phyloP scores from a whole-genome alignment of 2,797 vertebrate genomes.

The Sarcophilus harrisii region DNA sequence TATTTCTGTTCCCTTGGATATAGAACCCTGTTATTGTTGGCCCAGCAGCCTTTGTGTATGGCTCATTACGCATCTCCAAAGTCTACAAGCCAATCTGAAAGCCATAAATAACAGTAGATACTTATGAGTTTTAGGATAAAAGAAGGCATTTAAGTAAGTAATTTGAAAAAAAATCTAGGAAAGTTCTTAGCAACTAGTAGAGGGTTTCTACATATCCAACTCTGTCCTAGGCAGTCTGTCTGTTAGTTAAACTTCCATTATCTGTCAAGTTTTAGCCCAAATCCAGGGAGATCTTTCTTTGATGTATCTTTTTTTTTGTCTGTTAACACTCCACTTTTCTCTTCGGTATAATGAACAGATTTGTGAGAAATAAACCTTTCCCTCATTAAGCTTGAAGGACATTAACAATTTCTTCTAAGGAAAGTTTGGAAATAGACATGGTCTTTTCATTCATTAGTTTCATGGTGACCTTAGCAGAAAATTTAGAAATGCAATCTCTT shows the following conservation, averaged over 20 bases:
- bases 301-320: slow-evolving; percentile 63
- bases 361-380: slow-evolving; percentile 35
- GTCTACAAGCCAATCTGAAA: slow-evolving; percentile 10
- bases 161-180: slow-evolving; percentile 56
- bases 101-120: not conserved
- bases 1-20: not conserved
- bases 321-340: slow-evolving; percentile 38
- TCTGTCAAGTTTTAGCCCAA: slow-evolving; percentile 53
- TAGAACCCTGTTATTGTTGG: not conserved
- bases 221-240: slow-evolving; percentile 42
- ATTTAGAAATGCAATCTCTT: slow-evolving; percentile 18
- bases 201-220: slow-evolving; percentile 13
- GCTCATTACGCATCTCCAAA: slow-evolving; percentile 58
- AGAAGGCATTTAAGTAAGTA: slow-evolving; percentile 15
- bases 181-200: slow-evolving; percentile 45
- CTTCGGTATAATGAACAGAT: not conserved
- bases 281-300: slow-evolving; percentile 66
- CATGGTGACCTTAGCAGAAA: slow-evolving; percentile 23
- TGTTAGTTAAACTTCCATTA: slow-evolving; percentile 60
- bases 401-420: slow-evolving; percentile 25
- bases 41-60: not conserved
- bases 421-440: slow-evolving; percentile 55
- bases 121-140: not conserved
- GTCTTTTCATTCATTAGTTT: slow-evolving; percentile 17
- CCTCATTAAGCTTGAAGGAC: slow-evolving; percentile 39